Percentiles rank a stretch among this genome's conserved stretches.
phyloP scores from a whole-genome alignment of 1,140 invertebrate genomes.

The Thaumatotibia leucotreta region DNA sequence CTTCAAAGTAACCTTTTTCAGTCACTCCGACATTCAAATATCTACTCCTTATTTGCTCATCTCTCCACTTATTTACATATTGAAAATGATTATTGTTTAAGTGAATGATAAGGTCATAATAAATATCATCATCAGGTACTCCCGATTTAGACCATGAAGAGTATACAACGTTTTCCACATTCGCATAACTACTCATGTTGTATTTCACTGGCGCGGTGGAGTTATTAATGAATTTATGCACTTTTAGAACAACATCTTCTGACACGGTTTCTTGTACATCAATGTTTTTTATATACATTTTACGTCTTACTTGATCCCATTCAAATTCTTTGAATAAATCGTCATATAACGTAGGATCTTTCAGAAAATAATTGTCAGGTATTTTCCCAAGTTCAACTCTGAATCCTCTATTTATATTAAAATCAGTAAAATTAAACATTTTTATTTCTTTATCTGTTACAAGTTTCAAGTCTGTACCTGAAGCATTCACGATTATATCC shows the following conservation, averaged over 20 bases:
- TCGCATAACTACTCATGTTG: conserved; percentile 19
- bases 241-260: conserved; percentile 33
- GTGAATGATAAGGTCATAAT: conserved; percentile 29
- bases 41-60: conserved; percentile 24
- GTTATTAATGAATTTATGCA: conserved; percentile 37
- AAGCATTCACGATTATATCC: conserved; percentile 22
- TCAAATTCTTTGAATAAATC: conserved; percentile 42
- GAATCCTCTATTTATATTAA: conserved; percentile 40
- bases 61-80: conserved; percentile 37
- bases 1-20: conserved; percentile 27
- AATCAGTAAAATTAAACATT: conserved; percentile 44
- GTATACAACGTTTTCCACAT: conserved; percentile 30
- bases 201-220: conserved; percentile 23
- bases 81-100: conserved; percentile 23
- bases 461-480: conserved; percentile 36
- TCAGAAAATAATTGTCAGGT: conserved; percentile 44
- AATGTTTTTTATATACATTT: conserved; percentile 26
- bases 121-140: conserved; percentile 32
- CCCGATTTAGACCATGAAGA: conserved; percentile 36
- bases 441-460: conserved; percentile 37
- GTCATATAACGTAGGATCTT: conserved; percentile 42
- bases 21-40: conserved; percentile 26
- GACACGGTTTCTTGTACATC: conserved; percentile 25
- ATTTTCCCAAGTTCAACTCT: conserved; percentile 37
- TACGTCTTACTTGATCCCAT: conserved; percentile 39